Evolutionary conservation across 2,113 vertebrate species (phyloP).

Genomic region (Glaucidium brasilianum): DNA sequence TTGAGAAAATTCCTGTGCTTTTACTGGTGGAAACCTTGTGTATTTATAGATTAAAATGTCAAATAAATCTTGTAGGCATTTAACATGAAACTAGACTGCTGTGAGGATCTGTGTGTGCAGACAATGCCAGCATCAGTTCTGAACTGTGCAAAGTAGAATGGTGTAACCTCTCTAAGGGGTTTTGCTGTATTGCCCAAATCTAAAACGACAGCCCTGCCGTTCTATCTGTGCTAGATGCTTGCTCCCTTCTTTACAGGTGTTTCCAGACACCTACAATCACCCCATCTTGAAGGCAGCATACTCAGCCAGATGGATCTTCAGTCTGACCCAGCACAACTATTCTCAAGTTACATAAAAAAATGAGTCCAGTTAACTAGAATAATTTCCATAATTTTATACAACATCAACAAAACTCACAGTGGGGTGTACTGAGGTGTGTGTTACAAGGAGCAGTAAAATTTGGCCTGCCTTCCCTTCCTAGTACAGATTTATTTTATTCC

Average conservation of each 20-base stretch:
- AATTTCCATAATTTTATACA: neutral
- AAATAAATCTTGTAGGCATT: neutral
- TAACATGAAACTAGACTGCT: neutral
- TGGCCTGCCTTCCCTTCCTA: neutral
- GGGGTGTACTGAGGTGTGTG: neutral
- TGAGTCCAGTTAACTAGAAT: neutral
- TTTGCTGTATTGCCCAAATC: neutral
- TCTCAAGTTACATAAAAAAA: neutral
- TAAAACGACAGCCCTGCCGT: neutral
- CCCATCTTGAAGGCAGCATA: neutral
- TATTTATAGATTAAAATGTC: constrained; percentile 23
- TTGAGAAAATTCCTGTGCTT: constrained; percentile 60
- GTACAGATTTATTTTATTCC: neutral
- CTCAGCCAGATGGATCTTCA: neutral
- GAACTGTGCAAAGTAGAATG: neutral
- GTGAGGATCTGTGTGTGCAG: neutral
- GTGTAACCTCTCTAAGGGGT: neutral
- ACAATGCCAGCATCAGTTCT: neutral
- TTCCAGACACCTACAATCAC: neutral
- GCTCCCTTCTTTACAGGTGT: neutral
- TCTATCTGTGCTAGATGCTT: neutral
- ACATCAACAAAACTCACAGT: neutral
- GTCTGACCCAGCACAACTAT: neutral
- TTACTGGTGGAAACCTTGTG: constrained; percentile 40
- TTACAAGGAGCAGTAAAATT: neutral